Evolutionary conservation across 2,888 invertebrate genomes (phyloP).

Genomic region (Vesta saturnalis): DNA sequence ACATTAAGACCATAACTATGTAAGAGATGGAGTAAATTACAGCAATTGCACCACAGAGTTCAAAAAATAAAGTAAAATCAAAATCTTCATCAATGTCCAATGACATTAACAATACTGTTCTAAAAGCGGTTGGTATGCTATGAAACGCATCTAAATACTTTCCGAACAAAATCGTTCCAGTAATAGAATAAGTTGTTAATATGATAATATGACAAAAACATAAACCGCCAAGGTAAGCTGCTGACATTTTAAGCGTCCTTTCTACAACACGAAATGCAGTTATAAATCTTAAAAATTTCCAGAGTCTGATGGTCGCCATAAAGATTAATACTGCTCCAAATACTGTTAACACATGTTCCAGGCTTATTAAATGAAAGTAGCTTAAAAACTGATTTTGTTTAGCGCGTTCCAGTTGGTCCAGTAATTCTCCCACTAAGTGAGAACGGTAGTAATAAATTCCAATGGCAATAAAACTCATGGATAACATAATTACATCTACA

Average conservation of each 20-base stretch:
- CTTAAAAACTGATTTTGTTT: slow-evolving; percentile 42
- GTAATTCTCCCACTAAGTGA: slow-evolving; percentile 30
- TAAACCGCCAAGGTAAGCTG: slow-evolving; percentile 28
- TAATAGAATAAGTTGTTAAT: slow-evolving; percentile 29
- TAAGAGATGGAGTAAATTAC: slow-evolving; percentile 35
- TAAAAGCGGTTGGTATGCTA: slow-evolving; percentile 28
- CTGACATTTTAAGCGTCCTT: slow-evolving; percentile 33
- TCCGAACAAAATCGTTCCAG: slow-evolving; percentile 39
- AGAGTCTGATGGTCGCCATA: slow-evolving; percentile 40
- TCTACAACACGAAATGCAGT: slow-evolving; percentile 43
- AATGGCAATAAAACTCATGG: slow-evolving; percentile 33
- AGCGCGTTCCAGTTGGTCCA: slow-evolving; percentile 35
- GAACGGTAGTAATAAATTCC: slow-evolving; percentile 30
- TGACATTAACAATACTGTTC: slow-evolving; percentile 38
- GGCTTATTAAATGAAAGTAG: slow-evolving; percentile 37
- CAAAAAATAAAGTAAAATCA: slow-evolving; percentile 25
- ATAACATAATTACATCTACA: slow-evolving; percentile 37
- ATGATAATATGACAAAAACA: slow-evolving; percentile 31
- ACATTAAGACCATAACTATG: slow-evolving; percentile 30
- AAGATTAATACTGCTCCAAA: slow-evolving; percentile 39
- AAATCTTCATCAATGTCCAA: slow-evolving; percentile 40
- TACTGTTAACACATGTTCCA: slow-evolving; percentile 34
- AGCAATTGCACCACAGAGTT: slow-evolving; percentile 10
- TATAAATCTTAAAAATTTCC: slow-evolving; percentile 43
- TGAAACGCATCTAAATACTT: slow-evolving; percentile 33